Conservation (phyloP, 1,140 invertebrate species). For the Drosophila pachea region DNA sequence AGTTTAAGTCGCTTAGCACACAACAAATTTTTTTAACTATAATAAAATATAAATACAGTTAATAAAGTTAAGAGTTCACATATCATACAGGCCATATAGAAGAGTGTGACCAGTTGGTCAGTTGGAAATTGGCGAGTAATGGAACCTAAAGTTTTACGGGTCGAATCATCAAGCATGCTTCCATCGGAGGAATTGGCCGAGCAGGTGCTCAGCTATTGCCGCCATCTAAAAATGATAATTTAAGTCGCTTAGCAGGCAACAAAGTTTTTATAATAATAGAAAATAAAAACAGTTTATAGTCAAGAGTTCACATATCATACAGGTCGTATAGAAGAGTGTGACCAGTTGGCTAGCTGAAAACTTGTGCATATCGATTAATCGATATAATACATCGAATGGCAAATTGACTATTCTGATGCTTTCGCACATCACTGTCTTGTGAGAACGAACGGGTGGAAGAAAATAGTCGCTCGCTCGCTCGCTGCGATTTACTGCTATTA, state of each 20-base stretch:
- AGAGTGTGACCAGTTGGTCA: not conserved
- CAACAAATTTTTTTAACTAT: conserved; percentile 27
- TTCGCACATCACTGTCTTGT: conserved; percentile 46
- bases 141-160: conserved; percentile 89
- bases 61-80: conserved; percentile 4
- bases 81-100: not conserved
- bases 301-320: not conserved
- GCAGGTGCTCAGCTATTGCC: conserved; percentile 98
- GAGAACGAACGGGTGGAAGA: conserved; percentile 53
- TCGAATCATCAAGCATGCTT: conserved; percentile 86
- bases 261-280: conserved; percentile 33
- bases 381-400: not conserved
- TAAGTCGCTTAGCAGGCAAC: conserved; percentile 80
- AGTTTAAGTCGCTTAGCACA: conserved; percentile 84
- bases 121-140: conserved; percentile 90
- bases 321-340: not conserved
- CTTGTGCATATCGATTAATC: not conserved
- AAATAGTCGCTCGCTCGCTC: conserved; percentile 62
- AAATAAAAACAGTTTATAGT: not conserved
- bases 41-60: conserved; percentile 23
- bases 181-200: conserved; percentile 94
- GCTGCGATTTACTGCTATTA: conserved; percentile 54
- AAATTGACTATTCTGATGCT: not conserved
- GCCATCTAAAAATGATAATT: conserved; percentile 99
- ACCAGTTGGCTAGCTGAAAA: too few relatives aligned